A percentile compares a stretch with the other conserved stretches of the same genome.
Conservation (phyloP, 2,797 vertebrate species). For the Arnoldichthys spilopterus region DNA sequence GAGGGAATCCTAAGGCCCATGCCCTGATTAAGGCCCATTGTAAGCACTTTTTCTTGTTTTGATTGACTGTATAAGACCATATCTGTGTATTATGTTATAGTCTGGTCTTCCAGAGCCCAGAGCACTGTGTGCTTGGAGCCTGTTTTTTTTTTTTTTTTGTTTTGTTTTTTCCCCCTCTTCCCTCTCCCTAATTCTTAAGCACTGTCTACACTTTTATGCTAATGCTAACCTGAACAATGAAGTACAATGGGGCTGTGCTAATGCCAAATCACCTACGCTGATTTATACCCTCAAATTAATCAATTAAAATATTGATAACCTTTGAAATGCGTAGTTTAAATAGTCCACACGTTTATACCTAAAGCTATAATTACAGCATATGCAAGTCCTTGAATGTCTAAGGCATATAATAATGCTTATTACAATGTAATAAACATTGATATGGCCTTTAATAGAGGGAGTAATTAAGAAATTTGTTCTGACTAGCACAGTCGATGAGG, state of each 20-base stretch:
- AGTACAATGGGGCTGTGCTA: conserved; percentile 25
- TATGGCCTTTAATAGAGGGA: conserved; percentile 12
- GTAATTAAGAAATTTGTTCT: conserved; percentile 18
- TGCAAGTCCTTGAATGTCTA: conserved; percentile 22
- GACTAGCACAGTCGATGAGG: conserved; percentile 24
- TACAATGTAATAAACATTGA: conserved; percentile 43
- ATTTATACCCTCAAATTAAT: not conserved
- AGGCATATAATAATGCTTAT: conserved; percentile 36
- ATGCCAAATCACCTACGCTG: not conserved
- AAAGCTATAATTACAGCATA: conserved; percentile 9
- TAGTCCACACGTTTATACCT: not conserved
- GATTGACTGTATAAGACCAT: conserved; percentile 28
- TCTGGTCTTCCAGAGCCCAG: conserved; percentile 44
- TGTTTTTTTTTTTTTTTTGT: conserved; percentile 1
- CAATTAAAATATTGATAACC: too few species aligned
- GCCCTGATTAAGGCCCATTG: conserved; percentile 18
- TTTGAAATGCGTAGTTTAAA: conserved; percentile 10
- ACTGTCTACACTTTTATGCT: conserved; percentile 43
- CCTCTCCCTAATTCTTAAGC: conserved; percentile 10
- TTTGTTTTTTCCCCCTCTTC: too few species aligned
- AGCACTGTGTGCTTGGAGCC: conserved; percentile 34
- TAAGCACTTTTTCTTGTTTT: conserved; percentile 58
- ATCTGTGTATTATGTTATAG: conserved; percentile 19
- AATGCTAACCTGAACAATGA: conserved; percentile 20
- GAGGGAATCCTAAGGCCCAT: conserved; percentile 3